Evolutionary conservation across 2,113 vertebrate species (phyloP).

Genomic region (Prunella himalayana): DNA sequence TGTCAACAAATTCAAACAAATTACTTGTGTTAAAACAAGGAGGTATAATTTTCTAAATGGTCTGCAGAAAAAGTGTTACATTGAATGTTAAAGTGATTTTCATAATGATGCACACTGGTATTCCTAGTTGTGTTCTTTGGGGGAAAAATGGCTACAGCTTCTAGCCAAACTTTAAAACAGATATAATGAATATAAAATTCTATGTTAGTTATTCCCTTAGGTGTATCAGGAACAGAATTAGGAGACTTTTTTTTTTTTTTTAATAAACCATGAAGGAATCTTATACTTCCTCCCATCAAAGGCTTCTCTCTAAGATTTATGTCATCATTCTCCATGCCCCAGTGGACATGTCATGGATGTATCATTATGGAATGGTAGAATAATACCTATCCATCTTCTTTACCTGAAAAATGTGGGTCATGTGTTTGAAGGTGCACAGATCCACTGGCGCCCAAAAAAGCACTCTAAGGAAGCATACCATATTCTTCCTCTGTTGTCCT

Average conservation of each 20-base stretch:
- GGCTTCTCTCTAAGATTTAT: not conserved
- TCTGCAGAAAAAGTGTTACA: not conserved
- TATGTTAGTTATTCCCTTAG: not conserved
- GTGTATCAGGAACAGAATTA: not conserved
- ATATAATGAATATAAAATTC: not conserved
- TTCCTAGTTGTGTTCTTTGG: not conserved
- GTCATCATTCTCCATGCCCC: not conserved
- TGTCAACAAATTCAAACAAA: not conserved
- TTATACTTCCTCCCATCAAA: not conserved
- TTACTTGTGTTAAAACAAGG: not conserved
- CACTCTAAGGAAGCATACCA: not conserved
- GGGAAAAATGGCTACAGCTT: not conserved
- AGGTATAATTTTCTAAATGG: not conserved
- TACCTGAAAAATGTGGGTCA: not conserved
- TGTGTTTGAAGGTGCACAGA: not conserved
- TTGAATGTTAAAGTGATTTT: not conserved
- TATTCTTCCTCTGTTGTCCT: not conserved
- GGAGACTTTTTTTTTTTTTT: not conserved
- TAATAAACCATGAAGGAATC: not conserved
- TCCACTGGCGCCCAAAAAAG: not conserved
- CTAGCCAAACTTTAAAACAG: not conserved
- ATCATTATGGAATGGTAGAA: not conserved
- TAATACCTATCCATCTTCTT: not conserved
- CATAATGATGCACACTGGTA: not conserved
- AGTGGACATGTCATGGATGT: not conserved